Base-by-base conservation (phyloP, 2,888 invertebrate species). In the Watsonalla binaria region DNA sequence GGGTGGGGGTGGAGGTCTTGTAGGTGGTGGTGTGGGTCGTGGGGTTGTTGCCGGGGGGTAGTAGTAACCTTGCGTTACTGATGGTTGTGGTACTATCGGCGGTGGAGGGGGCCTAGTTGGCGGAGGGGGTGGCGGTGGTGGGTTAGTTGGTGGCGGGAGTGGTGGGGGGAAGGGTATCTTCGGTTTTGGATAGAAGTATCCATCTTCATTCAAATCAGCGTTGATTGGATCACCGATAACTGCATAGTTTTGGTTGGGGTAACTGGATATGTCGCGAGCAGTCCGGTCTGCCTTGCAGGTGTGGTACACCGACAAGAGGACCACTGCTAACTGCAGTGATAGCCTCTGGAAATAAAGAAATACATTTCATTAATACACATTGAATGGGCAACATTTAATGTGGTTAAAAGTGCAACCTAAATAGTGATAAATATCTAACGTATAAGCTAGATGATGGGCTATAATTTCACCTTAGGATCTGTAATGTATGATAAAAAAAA, bases 161-260 rank as follows among this genome's bases (percentile, higher is more conserved):
- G 82, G 86, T 6, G 84, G 84, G 7, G 89, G 88, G 70, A 89
- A 89, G 0, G 86, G 90, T 9, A 84, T 73, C 62, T 80, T 82
- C 24, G 87, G 87, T 56, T 88, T 85, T 11, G 88, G 87, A 69
- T 90, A 91, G 72, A 88, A 89, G 68, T 91, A 91, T 5, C 90
- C 90, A 68, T 90, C 90, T 60, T 90, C 90, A 54, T 90, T 70
- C 0, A 89, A 68, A 46, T 78, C 75, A 0, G 86, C 83, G 33
- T 76, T 75, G 63, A 90, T 88, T 0, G 86, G 86, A 0, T 74
- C 67, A 5, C 90, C 89, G 9, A 86, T 56, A 5, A 90, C 82
- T 0, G 84, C 89, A 68, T 90, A 89, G 73, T 89, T 90, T 58
- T 82, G 83, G 59, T 68, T 80, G 5, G 85, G 72, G 65, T 74